These are phyloP conservation scores for Craterocephalus amniculus DNA, from an alignment of 2,797 vertebrate genomes.

Conservation along the genomic window DNA sequence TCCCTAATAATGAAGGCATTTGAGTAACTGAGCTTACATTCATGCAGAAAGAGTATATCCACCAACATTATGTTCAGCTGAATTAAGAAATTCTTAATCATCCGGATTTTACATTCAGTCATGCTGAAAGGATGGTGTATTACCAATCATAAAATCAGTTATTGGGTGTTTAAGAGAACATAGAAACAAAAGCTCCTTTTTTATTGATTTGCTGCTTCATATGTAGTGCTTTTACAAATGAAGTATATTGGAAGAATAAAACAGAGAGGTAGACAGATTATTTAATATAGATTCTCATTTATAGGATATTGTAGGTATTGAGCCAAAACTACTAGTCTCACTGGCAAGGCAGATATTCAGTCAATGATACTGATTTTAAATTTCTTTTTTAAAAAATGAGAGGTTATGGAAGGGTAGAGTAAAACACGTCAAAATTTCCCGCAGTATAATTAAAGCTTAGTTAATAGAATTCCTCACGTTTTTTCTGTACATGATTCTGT, in stretches of 20 bases:
- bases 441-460: neutral
- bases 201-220: conserved; percentile 33
- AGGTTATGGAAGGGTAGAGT: neutral
- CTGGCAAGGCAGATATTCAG: conserved; percentile 1
- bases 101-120: conserved; percentile 58
- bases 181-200: conserved; percentile 34
- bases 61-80: conserved; percentile 56
- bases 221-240: conserved; percentile 43
- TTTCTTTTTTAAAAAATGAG: neutral
- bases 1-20: conserved; percentile 66
- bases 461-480: neutral
- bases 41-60: conserved; percentile 50
- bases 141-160: conserved; percentile 57
- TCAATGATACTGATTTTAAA: neutral
- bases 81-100: conserved; percentile 62
- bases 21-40: conserved; percentile 58
- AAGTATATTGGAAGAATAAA: conserved; percentile 19
- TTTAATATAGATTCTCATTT: conserved; percentile 8
- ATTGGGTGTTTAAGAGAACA: conserved; percentile 44
- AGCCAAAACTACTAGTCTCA: conserved; percentile 2
- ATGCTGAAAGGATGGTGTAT: conserved; percentile 55
- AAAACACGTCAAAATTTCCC: neutral
- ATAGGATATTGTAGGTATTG: conserved; percentile 12
- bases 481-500: neutral
- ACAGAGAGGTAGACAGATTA: neutral